These are phyloP conservation scores for Nineta flava DNA, from an alignment of 2,888 invertebrate species.

Conservation along the genomic window DNA sequence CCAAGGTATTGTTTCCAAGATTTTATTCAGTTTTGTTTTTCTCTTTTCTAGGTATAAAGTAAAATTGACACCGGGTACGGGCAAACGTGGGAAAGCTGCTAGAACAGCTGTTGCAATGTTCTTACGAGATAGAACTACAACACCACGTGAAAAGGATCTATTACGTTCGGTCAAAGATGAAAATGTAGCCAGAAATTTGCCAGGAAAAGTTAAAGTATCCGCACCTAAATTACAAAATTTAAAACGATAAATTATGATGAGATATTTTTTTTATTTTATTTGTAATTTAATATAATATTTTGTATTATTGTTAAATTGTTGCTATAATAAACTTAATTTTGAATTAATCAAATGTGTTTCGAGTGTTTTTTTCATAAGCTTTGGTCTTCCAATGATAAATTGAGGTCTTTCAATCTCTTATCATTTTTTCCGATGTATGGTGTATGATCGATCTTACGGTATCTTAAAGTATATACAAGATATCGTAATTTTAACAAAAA, in stretches of 20 bases:
- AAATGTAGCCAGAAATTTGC: slow-evolving; percentile 82
- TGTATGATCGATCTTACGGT: too few species aligned
- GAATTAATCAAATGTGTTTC: too few species aligned
- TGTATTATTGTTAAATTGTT: too few species aligned
- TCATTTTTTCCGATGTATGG: too few species aligned
- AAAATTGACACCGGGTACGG: slow-evolving; percentile 86
- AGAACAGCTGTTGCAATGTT: slow-evolving; percentile 85
- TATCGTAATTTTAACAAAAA: too few species aligned
- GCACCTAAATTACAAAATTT: slow-evolving; percentile 64
- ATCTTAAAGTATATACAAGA: too few species aligned
- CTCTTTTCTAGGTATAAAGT: slow-evolving; percentile 72
- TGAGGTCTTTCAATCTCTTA: too few species aligned
- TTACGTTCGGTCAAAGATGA: slow-evolving; percentile 87
- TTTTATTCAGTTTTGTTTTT: too few species aligned
- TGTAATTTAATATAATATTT: not conserved
- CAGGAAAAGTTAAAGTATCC: slow-evolving; percentile 91
- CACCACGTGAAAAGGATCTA: slow-evolving; percentile 71
- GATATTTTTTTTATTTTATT: not conserved
- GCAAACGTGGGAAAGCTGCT: slow-evolving; percentile 88
- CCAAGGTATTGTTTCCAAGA: too few species aligned
- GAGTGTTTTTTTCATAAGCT: too few species aligned
- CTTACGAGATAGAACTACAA: slow-evolving; percentile 58
- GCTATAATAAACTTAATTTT: too few species aligned
- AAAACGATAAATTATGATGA: slow-evolving; percentile 40
- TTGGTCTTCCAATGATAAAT: too few species aligned